phyloP scores from a whole-genome alignment of 2,797 vertebrate species.

The Clangula hyemalis region DNA sequence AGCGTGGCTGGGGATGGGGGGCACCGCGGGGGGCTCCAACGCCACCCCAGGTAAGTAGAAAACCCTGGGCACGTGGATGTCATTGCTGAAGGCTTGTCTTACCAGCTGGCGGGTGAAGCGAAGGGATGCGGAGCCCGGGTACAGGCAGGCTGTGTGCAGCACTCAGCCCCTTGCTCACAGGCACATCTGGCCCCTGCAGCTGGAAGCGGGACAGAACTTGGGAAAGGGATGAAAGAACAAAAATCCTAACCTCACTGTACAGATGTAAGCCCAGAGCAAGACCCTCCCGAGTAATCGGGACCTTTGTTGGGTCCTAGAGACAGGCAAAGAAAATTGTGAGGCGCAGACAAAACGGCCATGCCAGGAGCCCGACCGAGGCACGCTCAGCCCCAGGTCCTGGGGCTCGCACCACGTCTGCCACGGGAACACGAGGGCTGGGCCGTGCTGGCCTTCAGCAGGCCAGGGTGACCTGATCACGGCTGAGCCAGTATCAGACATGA shows the following conservation, averaged over 20 bases:
- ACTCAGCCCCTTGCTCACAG: not conserved
- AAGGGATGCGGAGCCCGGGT: not conserved
- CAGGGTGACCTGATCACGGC: accelerated
- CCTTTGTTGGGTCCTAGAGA: not conserved
- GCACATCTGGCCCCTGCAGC: not conserved
- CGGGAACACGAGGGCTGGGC: not conserved
- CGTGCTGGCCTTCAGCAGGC: not conserved
- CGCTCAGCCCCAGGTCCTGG: not conserved
- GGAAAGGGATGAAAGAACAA: not conserved
- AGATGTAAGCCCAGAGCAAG: not conserved
- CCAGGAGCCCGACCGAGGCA: not conserved
- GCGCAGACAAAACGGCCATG: not conserved
- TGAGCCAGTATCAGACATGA: too few species aligned
- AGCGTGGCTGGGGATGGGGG: not conserved
- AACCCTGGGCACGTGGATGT: not conserved
- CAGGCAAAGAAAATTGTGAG: not conserved
- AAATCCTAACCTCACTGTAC: not conserved
- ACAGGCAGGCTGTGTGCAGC: not conserved
- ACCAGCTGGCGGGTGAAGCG: not conserved
- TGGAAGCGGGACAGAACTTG: not conserved
- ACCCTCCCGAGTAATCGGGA: not conserved
- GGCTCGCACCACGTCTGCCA: accelerated
- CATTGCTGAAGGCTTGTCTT: not conserved
- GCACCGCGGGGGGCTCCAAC: not conserved
- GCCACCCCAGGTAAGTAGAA: not conserved